Percentiles rank a stretch among this genome's conserved stretches.
Conservation (phyloP, 1,140 invertebrate species). For the Caerostris extrusa region DNA sequence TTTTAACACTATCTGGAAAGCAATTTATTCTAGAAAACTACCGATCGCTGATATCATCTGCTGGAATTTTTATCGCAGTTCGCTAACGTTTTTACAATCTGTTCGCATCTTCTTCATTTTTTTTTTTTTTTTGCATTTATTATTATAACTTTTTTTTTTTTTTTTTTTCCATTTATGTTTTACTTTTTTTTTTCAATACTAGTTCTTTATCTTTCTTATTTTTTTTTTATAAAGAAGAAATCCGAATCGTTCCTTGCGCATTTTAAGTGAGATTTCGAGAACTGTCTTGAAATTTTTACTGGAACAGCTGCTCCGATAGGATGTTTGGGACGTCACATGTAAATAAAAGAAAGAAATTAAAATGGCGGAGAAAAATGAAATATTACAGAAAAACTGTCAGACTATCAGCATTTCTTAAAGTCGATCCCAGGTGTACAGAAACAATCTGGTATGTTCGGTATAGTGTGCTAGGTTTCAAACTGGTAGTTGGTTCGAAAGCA, state of each 20-base stretch:
- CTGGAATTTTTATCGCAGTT: slow-evolving; percentile 20
- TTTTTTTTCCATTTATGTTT: neutral
- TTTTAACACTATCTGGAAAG: neutral
- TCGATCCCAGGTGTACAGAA: no score
- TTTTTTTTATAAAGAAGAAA: neutral
- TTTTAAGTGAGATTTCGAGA: neutral
- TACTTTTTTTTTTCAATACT: neutral
- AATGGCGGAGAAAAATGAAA: neutral
- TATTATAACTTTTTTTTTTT: neutral
- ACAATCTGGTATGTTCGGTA: no score
- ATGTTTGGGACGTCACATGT: neutral
- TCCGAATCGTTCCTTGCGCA: neutral
- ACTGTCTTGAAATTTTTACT: neutral
- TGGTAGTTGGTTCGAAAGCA: no score
- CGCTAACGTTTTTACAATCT: neutral
- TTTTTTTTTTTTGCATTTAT: neutral
- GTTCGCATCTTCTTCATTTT: neutral
- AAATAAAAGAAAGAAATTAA: neutral
- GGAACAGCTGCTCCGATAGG: neutral
- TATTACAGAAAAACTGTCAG: neutral
- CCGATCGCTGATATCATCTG: slow-evolving; percentile 1
- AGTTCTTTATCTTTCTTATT: neutral
- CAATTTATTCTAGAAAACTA: slow-evolving; percentile 3
- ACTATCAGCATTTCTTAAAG: no score
- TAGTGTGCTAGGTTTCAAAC: no score